These are phyloP conservation scores for Chaenodraco wilsoni DNA, from an alignment of 2,797 vertebrate species.

Conservation along the genomic window DNA sequence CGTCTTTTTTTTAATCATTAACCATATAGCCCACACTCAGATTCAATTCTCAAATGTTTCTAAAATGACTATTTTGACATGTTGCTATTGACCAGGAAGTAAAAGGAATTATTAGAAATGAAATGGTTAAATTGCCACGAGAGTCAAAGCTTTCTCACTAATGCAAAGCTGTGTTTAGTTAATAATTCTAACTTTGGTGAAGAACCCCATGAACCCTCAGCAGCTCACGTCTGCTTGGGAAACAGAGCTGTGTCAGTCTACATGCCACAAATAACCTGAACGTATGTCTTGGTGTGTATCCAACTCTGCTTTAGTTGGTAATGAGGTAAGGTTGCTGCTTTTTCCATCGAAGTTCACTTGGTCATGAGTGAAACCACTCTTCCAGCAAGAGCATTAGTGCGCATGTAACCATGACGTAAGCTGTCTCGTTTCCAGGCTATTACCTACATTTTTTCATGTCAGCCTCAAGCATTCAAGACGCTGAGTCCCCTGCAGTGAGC, in stretches of 20 bases:
- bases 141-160: neutral
- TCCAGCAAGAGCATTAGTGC: conserved; percentile 29
- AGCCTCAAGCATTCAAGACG: conserved; percentile 10
- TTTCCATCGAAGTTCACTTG: neutral
- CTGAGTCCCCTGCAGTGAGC: neutral
- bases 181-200: neutral
- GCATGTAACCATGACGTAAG: conserved; percentile 26
- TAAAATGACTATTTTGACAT: neutral
- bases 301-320: neutral
- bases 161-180: conserved; percentile 12
- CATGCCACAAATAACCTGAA: conserved; percentile 15
- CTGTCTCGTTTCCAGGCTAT: conserved; percentile 16
- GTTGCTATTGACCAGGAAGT: neutral
- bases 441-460: conserved; percentile 2
- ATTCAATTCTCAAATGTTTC: neutral
- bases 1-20: neutral
- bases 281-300: neutral
- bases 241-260: neutral
- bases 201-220: conserved; percentile 5
- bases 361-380: conserved; percentile 22
- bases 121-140: neutral
- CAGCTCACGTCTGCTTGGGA: neutral
- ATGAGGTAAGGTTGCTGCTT: conserved; percentile 5
- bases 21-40: neutral
- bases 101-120: neutral